Percentiles rank a stretch among this genome's conserved stretches.
Evolutionary conservation across 2,888 invertebrate genomes (phyloP).

Genomic region (Sturmia bella): DNA sequence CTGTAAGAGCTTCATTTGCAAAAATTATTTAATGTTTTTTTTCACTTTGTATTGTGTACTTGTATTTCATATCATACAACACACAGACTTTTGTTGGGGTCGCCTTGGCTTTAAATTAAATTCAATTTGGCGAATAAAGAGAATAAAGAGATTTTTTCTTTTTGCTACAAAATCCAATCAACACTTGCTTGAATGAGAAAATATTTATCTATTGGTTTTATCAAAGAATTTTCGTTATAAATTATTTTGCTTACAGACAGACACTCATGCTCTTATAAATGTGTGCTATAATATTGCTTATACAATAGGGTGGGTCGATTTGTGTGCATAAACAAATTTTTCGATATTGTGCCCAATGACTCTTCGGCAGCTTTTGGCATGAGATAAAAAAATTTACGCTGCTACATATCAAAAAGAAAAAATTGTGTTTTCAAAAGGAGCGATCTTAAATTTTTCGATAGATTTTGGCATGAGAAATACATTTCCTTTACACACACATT

Average conservation of each 20-base stretch:
- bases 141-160: neutral
- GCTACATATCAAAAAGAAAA: too few species aligned
- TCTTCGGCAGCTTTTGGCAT: too few species aligned
- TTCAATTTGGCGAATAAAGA: conserved; percentile 35
- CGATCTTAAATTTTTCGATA: too few species aligned
- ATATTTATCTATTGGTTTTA: neutral
- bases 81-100: neutral
- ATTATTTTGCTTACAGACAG: neutral
- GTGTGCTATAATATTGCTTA: too few species aligned
- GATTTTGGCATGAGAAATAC: too few species aligned
- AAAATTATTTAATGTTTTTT: neutral
- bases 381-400: too few species aligned
- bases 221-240: conserved; percentile 4
- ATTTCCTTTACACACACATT: too few species aligned
- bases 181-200: conserved; percentile 11
- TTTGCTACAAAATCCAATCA: conserved; percentile 33
- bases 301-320: neutral
- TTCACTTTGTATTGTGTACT: neutral
- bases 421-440: too few species aligned
- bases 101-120: conserved; percentile 34
- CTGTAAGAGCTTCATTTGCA: too few species aligned
- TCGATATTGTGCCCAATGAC: too few species aligned
- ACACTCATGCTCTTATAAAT: too few species aligned
- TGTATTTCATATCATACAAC: neutral
- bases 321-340: too few species aligned